Base-by-base conservation (phyloP, 2,888 invertebrate genomes). In the Patella pellucida region DNA sequence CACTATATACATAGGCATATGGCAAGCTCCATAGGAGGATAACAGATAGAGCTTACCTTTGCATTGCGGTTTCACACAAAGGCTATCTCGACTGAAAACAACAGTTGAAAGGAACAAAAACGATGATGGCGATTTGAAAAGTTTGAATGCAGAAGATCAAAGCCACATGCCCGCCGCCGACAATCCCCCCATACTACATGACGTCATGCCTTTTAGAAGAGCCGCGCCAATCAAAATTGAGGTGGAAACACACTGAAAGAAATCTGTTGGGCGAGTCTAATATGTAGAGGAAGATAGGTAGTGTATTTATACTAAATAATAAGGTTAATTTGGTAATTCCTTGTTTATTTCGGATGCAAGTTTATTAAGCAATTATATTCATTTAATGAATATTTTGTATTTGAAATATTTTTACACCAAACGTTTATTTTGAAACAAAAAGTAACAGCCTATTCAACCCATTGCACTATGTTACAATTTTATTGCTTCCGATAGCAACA, bases 141-240 rank as follows among this genome's bases (percentile, higher is more conserved):
- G 84, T 87, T 88, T 87, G 85, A 85, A 88, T 85, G 79, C 81
- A 83, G 78, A 83, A 86, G 83, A 86, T 88, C 87, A 88, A 87
- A 87, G 87, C 82, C 85, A 85, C 85, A 85, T 86, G 86, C 86
- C 86, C 83, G 86, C 86, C 85, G 87, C 87, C 85, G 86, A 86
- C 86, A 85, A 85, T 83, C 86, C 83, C 83, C 82, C 81, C 85
- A 83, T 82, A 81, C 77, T 62, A 62, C 72, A 82, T 88, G 89
- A 88, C 88, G 89, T 89, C 89, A 88, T 85, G 72, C 79, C 83
- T 84, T 85, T 85, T 84, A 85, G 84, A 84, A 82, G 84, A 77
- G 83, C 86, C 87, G 87, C 86, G 82, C 89, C 88, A 89, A 89
- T 89, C 86, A 88, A 82, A 81, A 83, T 72, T 79, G 75, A 82